A percentile compares a stretch with the other conserved stretches of the same genome.
These are phyloP conservation scores for Numenius arquata DNA, from an alignment of 2,113 vertebrate species.

Conservation along the genomic window DNA sequence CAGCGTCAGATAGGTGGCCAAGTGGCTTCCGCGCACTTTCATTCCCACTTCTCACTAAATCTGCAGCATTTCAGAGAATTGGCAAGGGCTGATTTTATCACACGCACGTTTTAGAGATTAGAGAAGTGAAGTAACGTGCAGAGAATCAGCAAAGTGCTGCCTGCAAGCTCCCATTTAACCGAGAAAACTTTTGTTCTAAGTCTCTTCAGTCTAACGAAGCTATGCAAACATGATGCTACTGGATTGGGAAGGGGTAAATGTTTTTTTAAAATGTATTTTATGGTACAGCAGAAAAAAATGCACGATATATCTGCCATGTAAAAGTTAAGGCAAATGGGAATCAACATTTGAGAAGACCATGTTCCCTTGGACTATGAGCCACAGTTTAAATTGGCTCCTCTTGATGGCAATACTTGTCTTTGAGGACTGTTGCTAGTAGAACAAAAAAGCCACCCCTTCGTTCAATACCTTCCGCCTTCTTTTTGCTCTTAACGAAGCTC, in stretches of 20 bases:
- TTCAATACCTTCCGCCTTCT: neutral
- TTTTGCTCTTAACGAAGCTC: neutral
- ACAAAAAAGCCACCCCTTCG: neutral
- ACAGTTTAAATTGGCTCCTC: neutral
- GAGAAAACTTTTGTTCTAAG: neutral
- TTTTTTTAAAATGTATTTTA: neutral
- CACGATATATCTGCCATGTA: neutral
- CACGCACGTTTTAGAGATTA: neutral
- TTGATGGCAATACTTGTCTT: neutral
- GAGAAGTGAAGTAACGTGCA: neutral
- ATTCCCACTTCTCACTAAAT: neutral
- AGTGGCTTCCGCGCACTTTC: neutral
- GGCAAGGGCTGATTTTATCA: neutral
- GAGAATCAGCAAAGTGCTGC: neutral
- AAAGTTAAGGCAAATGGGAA: neutral
- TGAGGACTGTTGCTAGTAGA: neutral
- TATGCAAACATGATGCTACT: neutral
- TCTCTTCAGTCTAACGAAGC: neutral
- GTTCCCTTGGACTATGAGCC: neutral
- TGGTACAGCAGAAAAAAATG: neutral
- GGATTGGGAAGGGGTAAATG: neutral
- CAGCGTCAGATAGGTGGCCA: neutral
- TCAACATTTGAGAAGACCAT: neutral
- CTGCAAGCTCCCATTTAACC: neutral
- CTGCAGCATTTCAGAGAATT: neutral